These are phyloP conservation scores for Petrocephalus microphthalmus DNA, from an alignment of 2,113 vertebrate genomes.

Conservation along the genomic window DNA sequence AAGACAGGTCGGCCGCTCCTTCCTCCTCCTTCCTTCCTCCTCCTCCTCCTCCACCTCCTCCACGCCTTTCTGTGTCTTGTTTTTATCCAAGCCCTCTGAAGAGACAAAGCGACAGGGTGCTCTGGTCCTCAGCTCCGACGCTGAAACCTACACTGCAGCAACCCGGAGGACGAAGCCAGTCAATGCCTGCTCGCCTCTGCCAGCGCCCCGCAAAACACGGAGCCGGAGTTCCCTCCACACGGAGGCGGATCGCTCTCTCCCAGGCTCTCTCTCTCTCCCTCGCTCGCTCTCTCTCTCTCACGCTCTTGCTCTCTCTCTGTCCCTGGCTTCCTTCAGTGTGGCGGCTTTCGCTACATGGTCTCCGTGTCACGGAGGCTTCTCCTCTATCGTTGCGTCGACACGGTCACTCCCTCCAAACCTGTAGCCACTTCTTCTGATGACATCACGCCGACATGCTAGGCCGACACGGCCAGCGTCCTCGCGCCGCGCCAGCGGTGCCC, in stretches of 20 bases:
- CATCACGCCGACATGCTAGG: neutral
- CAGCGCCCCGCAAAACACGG: constrained; percentile 55
- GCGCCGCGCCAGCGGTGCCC: neutral
- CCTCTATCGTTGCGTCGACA: neutral
- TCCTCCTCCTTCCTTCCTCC: neutral
- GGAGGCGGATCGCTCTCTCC: neutral
- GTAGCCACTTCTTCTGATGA: constrained; percentile 15
- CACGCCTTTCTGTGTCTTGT: constrained; percentile 20
- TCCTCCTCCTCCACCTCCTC: constrained; percentile 33
- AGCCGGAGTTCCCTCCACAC: constrained; percentile 44
- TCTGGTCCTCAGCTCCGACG: constrained; percentile 57
- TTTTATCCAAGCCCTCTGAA: constrained; percentile 52
- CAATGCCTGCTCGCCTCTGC: constrained; percentile 59
- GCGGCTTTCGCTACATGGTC: neutral
- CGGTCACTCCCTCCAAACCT: constrained; percentile 10
- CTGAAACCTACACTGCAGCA: constrained; percentile 67
- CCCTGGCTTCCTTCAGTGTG: neutral
- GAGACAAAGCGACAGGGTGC: constrained; percentile 40
- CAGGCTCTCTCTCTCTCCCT: neutral
- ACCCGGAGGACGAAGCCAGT: constrained; percentile 52
- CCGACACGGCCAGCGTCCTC: constrained; percentile 24
- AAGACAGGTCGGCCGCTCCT: constrained; percentile 29
- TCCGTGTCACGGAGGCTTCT: neutral
- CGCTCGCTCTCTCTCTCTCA: neutral
- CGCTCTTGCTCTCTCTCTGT: neutral